Conservation (phyloP, 2,888 invertebrate species). For the Philereme vetulata region DNA sequence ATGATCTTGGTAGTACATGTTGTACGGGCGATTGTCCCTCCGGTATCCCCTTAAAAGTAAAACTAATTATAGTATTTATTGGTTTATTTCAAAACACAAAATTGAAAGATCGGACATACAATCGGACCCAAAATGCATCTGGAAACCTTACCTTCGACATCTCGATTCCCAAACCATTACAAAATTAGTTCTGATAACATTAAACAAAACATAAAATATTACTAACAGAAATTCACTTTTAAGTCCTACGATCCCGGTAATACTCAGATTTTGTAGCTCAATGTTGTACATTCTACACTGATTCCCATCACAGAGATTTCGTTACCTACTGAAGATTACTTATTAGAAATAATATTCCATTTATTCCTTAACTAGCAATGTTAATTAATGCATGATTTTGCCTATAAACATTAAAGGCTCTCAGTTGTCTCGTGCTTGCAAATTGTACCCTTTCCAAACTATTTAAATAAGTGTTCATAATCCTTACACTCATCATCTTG, state of each 20-base stretch:
- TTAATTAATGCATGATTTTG: conserved; percentile 74
- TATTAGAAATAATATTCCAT: conserved; percentile 69
- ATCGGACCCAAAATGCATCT: conserved; percentile 73
- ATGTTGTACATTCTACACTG: conserved; percentile 73
- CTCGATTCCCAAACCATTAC: conserved; percentile 73
- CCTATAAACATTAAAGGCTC: conserved; percentile 66
- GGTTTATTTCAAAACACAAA: conserved; percentile 82
- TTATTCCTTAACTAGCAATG: conserved; percentile 71
- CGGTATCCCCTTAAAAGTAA: conserved; percentile 23
- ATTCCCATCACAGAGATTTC: conserved; percentile 80
- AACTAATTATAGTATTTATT: conserved; percentile 60
- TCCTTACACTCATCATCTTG: conserved; percentile 78
- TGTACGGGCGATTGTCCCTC: too few relatives aligned
- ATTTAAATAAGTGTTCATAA: conserved; percentile 53
- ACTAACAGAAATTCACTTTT: conserved; percentile 79
- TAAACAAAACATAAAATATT: conserved; percentile 79
- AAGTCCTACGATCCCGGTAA: conserved; percentile 73
- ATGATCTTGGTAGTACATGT: too few relatives aligned
- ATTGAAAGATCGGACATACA: conserved; percentile 78
- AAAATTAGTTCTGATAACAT: conserved; percentile 80
- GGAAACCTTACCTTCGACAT: conserved; percentile 62
- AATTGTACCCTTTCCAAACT: conserved; percentile 61
- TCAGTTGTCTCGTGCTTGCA: conserved; percentile 68
- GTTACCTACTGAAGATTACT: conserved; percentile 73
- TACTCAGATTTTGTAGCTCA: conserved; percentile 76